Evolutionary conservation across 2,888 invertebrate genomes (phyloP).

Genomic region (Caenorhabditis virilis): DNA sequence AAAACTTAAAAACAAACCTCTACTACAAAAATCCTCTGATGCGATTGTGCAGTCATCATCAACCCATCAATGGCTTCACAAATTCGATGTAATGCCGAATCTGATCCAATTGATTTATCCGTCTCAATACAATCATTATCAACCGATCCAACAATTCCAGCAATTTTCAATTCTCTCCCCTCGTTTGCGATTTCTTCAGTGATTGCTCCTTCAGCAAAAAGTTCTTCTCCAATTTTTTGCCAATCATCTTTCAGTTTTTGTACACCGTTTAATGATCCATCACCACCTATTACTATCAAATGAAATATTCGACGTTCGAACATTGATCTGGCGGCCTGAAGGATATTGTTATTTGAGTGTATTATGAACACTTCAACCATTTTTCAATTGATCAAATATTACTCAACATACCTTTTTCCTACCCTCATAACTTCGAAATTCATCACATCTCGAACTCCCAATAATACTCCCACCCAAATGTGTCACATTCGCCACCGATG

Average conservation of each 20-base stretch:
- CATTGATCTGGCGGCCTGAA: slow-evolving; percentile 92
- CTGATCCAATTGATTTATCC: slow-evolving; percentile 97
- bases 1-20: too few relatives aligned
- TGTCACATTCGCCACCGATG: slow-evolving; percentile 92
- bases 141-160: slow-evolving; percentile 45
- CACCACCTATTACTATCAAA: slow-evolving; percentile 94
- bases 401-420: too few relatives aligned
- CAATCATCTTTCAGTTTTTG: slow-evolving; percentile 55
- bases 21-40: slow-evolving; percentile 85
- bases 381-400: too few relatives aligned
- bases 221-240: slow-evolving; percentile 25
- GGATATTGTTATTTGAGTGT: too few relatives aligned
- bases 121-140: slow-evolving; percentile 91
- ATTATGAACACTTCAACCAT: too few relatives aligned
- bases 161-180: slow-evolving; percentile 31
- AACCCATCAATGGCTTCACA: slow-evolving; percentile 97
- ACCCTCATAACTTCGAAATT: slow-evolving; percentile 85
- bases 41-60: slow-evolving; percentile 90
- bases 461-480: slow-evolving; percentile 97
- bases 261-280: slow-evolving; percentile 95
- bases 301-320: slow-evolving; percentile 86
- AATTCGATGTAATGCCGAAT: slow-evolving; percentile 92
- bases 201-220: slow-evolving; percentile 26
- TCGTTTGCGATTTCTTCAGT: slow-evolving; percentile 26
- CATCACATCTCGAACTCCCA: slow-evolving; percentile 92